These are phyloP conservation scores for Darevskia mixta DNA, from an alignment of 2,797 vertebrate genomes.

Conservation along the genomic window DNA sequence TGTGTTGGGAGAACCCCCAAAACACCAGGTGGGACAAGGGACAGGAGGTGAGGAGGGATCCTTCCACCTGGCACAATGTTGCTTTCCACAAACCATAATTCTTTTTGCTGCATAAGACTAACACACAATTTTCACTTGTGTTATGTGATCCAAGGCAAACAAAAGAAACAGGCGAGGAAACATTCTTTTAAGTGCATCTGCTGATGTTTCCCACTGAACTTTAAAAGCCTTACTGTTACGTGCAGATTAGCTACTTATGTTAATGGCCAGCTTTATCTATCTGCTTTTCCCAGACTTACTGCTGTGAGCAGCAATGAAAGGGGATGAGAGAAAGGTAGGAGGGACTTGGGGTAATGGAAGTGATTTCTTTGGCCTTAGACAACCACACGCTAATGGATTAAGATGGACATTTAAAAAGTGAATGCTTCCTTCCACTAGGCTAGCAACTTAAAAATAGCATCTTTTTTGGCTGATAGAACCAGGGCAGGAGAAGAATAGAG, in stretches of 20 bases:
- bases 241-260: neutral
- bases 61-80: too few species aligned
- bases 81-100: neutral
- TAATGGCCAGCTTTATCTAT: neutral
- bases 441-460: too few species aligned
- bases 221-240: neutral
- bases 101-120: too few species aligned
- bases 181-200: neutral
- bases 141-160: neutral
- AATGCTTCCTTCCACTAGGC: too few species aligned
- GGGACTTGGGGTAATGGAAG: neutral
- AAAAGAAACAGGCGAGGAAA: neutral
- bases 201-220: neutral
- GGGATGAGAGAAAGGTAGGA: neutral
- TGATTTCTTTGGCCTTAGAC: neutral
- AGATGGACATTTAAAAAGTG: too few species aligned
- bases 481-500: too few species aligned
- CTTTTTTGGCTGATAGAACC: too few species aligned
- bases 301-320: neutral
- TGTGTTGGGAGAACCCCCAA: too few species aligned
- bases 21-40: too few species aligned
- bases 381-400: neutral
- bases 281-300: neutral
- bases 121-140: neutral
- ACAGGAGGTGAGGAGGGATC: too few species aligned